These are phyloP conservation scores for Drosophila robusta DNA, from an alignment of 2,888 invertebrate genomes.

Conservation along the genomic window DNA sequence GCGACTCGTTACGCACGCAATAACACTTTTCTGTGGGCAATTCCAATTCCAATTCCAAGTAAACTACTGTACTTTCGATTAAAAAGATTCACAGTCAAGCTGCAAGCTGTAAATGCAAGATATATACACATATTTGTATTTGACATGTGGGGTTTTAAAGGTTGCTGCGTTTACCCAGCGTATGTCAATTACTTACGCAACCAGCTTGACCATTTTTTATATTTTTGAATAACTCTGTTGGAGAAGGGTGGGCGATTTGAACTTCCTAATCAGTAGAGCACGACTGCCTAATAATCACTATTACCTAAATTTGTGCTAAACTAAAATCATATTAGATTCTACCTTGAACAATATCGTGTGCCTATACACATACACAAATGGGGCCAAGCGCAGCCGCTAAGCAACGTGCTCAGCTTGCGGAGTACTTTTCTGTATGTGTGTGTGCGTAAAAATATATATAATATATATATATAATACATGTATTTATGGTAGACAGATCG, in stretches of 20 bases:
- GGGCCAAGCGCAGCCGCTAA: too few species aligned
- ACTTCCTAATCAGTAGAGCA: conserved; percentile 18
- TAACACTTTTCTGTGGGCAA: neutral
- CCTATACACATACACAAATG: neutral
- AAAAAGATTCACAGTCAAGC: neutral
- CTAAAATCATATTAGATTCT: conserved; percentile 6
- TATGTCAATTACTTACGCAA: conserved; percentile 7
- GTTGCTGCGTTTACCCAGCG: neutral
- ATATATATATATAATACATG: too few species aligned
- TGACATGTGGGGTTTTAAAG: neutral
- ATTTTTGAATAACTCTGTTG: neutral
- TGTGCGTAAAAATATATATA: too few species aligned
- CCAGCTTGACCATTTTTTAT: neutral
- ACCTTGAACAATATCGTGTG: conserved; percentile 11
- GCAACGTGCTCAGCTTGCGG: too few species aligned
- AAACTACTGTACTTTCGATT: neutral
- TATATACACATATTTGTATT: neutral
- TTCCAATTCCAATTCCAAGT: neutral
- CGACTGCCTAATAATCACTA: conserved; percentile 21
- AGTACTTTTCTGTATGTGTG: too few species aligned
- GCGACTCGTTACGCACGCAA: neutral
- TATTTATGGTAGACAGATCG: too few species aligned
- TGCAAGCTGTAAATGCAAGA: neutral
- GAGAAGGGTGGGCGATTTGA: neutral
- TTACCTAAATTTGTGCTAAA: neutral